These are phyloP conservation scores for Lates calcarifer DNA, from an alignment of 2,113 vertebrate genomes.

Conservation along the genomic window DNA sequence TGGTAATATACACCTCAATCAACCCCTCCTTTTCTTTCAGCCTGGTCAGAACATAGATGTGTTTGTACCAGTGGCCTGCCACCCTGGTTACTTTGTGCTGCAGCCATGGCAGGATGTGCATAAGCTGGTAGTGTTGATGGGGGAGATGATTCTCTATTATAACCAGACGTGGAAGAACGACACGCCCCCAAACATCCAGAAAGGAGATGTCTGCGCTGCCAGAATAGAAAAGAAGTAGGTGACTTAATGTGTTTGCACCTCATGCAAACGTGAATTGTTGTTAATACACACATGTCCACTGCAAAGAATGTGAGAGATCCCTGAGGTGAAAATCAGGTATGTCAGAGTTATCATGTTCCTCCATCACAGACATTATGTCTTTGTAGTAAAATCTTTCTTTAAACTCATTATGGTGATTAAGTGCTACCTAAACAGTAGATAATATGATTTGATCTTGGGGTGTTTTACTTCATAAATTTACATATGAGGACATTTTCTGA, in stretches of 20 bases:
- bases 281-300: not conserved
- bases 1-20: not conserved
- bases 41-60: conserved; percentile 91
- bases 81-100: conserved; percentile 94
- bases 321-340: too few relatives aligned
- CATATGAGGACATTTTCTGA: too few relatives aligned
- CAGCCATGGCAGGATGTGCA: conserved; percentile 94
- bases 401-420: not conserved
- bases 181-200: conserved; percentile 75
- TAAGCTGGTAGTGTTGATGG: conserved; percentile 93
- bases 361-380: too few relatives aligned
- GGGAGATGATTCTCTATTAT: conserved; percentile 95
- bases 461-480: too few relatives aligned
- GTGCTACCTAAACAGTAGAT: not conserved
- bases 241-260: not conserved
- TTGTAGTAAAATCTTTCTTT: not conserved
- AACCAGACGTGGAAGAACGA: conserved; percentile 83
- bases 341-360: too few relatives aligned
- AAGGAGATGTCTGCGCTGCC: conserved; percentile 91
- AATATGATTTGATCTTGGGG: not conserved
- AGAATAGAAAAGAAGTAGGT: conserved; percentile 92
- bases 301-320: not conserved
- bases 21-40: conserved; percentile 37
- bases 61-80: conserved; percentile 91
- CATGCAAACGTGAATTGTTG: not conserved